Percentiles rank a stretch among this genome's conserved stretches.
Evolutionary conservation across 2,888 invertebrate genomes (phyloP).

Genomic region (Microctonus aethiopoides): DNA sequence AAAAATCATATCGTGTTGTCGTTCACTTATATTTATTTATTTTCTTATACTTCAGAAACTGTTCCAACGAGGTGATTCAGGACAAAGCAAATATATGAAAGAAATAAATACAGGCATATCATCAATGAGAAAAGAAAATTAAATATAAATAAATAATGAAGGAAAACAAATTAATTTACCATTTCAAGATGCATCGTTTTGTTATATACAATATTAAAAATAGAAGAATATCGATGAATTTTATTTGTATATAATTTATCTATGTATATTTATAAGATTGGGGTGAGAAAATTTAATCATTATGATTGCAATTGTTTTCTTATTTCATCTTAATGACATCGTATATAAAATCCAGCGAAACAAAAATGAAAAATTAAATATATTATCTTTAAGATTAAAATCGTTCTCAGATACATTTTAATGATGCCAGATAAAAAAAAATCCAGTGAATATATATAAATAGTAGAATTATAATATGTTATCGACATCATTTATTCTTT

Average conservation of each 20-base stretch:
- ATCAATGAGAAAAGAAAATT: neutral
- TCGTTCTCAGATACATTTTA: neutral
- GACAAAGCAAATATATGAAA: slow-evolving; percentile 55
- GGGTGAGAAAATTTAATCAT: neutral
- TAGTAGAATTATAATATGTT: neutral
- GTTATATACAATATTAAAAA: neutral
- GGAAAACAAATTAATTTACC: slow-evolving; percentile 1
- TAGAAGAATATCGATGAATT: neutral
- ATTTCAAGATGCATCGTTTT: neutral
- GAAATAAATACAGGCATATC: neutral
- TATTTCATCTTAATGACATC: neutral
- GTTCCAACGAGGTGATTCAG: slow-evolving; percentile 60
- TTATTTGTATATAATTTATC: neutral
- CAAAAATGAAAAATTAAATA: neutral
- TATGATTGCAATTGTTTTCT: neutral
- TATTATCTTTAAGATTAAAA: neutral
- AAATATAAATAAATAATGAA: neutral
- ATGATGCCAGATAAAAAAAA: neutral
- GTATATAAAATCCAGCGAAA: neutral
- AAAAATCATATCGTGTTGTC: slow-evolving; percentile 9
- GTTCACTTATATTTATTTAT: slow-evolving; percentile 22
- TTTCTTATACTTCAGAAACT: slow-evolving; percentile 53
- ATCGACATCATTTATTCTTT: neutral
- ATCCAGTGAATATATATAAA: neutral
- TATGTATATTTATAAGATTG: neutral